Evolutionary conservation across 2,888 invertebrate species (phyloP).

Genomic region (Erebia ligea): DNA sequence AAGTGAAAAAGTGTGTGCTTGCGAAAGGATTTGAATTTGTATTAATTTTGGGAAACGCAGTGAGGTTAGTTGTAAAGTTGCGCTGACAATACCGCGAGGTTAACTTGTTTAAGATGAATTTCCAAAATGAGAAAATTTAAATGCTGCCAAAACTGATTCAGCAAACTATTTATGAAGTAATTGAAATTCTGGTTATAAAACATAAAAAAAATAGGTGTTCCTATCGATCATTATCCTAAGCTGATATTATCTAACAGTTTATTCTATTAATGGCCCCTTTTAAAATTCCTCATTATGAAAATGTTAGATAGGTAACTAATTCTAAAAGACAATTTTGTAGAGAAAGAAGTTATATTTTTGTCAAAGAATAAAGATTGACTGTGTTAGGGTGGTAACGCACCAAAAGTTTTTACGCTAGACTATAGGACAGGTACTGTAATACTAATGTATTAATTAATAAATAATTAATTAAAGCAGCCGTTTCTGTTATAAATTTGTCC

Average conservation of each 20-base stretch:
- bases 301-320: slow-evolving; percentile 73
- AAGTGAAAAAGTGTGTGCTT: slow-evolving; percentile 31
- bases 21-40: slow-evolving; percentile 31
- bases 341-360: slow-evolving; percentile 70
- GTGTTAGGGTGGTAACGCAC: slow-evolving; percentile 55
- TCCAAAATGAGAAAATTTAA: slow-evolving; percentile 47
- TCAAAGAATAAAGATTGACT: slow-evolving; percentile 53
- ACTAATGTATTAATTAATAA: slow-evolving; percentile 47
- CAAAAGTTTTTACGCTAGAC: slow-evolving; percentile 64
- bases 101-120: slow-evolving; percentile 49
- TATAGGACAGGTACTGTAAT: background rate
- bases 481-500: slow-evolving; percentile 5
- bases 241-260: background rate
- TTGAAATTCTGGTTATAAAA: no score
- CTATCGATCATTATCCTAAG: no score
- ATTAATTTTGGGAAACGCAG: slow-evolving; percentile 34
- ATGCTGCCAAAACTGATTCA: slow-evolving; percentile 21
- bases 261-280: background rate
- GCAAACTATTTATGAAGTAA: no score
- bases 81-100: slow-evolving; percentile 75
- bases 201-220: no score
- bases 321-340: slow-evolving; percentile 62
- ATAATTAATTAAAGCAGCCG: background rate
- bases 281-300: slow-evolving; percentile 50
- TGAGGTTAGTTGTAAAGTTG: slow-evolving; percentile 59